These are phyloP conservation scores for Anguilla japonica DNA, from an alignment of 2,113 vertebrate genomes.

Conservation along the genomic window DNA sequence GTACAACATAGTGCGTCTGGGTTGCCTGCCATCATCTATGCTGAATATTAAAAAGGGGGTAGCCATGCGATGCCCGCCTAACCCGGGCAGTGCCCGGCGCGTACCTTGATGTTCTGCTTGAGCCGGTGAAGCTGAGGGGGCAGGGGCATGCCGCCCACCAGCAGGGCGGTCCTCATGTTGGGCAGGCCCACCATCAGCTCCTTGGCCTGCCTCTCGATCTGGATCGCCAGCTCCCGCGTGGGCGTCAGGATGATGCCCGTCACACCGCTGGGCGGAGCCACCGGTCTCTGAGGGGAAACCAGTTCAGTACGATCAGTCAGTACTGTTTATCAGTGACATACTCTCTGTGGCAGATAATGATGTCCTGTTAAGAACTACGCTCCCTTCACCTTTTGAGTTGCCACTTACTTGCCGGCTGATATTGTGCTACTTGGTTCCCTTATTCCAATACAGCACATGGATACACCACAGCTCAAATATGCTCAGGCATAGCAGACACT, in stretches of 20 bases:
- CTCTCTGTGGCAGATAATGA: not conserved
- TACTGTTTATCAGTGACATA: not conserved
- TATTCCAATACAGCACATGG: not conserved
- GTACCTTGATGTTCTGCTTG: constrained; percentile 86
- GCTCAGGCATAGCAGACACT: not conserved
- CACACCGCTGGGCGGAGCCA: constrained; percentile 48
- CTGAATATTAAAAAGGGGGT: not conserved
- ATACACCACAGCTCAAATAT: not conserved
- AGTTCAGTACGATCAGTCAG: not conserved
- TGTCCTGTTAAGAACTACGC: not conserved
- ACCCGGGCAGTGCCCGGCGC: not conserved
- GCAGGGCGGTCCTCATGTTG: constrained; percentile 86
- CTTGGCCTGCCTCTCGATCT: constrained; percentile 90
- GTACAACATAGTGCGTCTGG: not conserved
- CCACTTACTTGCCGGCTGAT: not conserved
- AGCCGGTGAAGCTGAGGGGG: constrained; percentile 91
- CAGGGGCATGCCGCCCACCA: constrained; percentile 90
- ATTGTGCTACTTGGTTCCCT: not conserved
- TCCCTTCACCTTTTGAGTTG: not conserved
- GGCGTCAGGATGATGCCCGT: constrained; percentile 85
- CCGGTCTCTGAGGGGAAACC: constrained; percentile 51
- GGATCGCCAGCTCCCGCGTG: constrained; percentile 90
- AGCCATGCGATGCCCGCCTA: not conserved
- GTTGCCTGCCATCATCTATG: not conserved
- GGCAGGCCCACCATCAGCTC: constrained; percentile 85